Conservation (phyloP, 1,140 invertebrate genomes). For the Micrasema minimum region DNA sequence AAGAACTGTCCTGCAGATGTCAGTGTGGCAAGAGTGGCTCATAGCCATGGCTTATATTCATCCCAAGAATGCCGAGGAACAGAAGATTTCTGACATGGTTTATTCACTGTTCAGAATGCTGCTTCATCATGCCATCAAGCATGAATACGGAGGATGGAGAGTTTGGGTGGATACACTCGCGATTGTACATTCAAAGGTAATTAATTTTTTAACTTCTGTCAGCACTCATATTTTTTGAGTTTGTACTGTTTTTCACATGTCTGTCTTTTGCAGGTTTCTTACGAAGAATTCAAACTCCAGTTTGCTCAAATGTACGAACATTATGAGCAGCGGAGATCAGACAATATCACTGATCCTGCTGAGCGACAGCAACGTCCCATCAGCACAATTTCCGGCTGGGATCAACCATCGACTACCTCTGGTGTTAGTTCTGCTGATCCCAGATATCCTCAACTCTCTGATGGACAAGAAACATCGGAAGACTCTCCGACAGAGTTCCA, state of each 20-base stretch:
- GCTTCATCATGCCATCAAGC: slow-evolving; percentile 98
- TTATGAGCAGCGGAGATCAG: slow-evolving; percentile 91
- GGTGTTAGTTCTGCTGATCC: slow-evolving; percentile 55
- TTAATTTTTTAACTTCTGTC: background rate
- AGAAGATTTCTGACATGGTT: slow-evolving; percentile 98
- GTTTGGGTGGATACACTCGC: slow-evolving; percentile 99
- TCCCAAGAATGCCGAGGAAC: slow-evolving; percentile 93
- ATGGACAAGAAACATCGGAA: slow-evolving; percentile 58
- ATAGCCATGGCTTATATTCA: slow-evolving; percentile 99
- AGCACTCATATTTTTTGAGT: background rate
- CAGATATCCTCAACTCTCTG: slow-evolving; percentile 58
- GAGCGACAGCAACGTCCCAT: slow-evolving; percentile 91
- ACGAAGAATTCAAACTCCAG: slow-evolving; percentile 96
- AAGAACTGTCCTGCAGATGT: slow-evolving; percentile 98
- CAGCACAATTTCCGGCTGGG: slow-evolving; percentile 95
- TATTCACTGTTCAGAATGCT: slow-evolving; percentile 96
- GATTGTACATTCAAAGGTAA: slow-evolving; percentile 98
- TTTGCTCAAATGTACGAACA: slow-evolving; percentile 98
- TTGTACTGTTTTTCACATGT: slow-evolving; percentile 4
- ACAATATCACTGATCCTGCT: slow-evolving; percentile 95
- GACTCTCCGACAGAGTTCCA: slow-evolving; percentile 57
- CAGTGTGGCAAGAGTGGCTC: slow-evolving; percentile 99
- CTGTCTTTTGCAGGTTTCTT: slow-evolving; percentile 77
- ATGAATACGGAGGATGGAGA: slow-evolving; percentile 99
- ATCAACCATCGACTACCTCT: slow-evolving; percentile 67